These are phyloP conservation scores for Colistium nudipinnis DNA, from an alignment of 2,113 vertebrate species.

Conservation along the genomic window DNA sequence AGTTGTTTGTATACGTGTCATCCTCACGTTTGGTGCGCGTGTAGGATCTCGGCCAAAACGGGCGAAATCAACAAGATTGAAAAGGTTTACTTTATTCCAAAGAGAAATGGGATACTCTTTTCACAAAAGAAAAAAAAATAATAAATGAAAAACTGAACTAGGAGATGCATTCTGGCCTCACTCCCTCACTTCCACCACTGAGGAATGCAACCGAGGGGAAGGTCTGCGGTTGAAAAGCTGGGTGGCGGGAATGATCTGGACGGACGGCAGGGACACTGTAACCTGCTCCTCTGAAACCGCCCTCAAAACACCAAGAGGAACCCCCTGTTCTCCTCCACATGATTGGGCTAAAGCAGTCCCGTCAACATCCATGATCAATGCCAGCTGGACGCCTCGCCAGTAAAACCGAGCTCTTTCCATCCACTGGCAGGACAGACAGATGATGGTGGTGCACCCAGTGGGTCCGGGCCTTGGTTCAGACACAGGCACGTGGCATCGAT, in stretches of 20 bases:
- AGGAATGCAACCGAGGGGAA: conserved; percentile 1
- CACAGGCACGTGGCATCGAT: conserved; percentile 62
- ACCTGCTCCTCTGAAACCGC: conserved; percentile 14
- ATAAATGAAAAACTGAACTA: background rate
- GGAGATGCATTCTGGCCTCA: background rate
- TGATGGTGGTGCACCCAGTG: conserved; percentile 31
- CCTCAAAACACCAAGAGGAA: conserved; percentile 11
- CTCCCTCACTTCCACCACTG: background rate
- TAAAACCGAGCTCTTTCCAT: conserved; percentile 36
- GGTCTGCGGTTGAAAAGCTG: conserved; percentile 8
- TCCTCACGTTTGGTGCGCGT: too few relatives aligned
- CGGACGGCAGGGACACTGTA: background rate
- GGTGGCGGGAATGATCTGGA: background rate
- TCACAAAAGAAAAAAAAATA: too few relatives aligned
- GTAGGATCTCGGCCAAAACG: too few relatives aligned
- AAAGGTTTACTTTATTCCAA: background rate
- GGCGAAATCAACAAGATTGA: too few relatives aligned
- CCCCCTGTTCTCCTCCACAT: background rate
- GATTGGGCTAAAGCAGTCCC: conserved; percentile 12
- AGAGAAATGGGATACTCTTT: background rate
- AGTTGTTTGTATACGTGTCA: too few relatives aligned
- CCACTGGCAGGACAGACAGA: conserved; percentile 30
- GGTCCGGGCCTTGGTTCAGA: conserved; percentile 21
- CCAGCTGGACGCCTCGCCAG: conserved; percentile 40
- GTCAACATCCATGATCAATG: conserved; percentile 20